Conservation (phyloP, 1,140 invertebrate genomes). For the Gryllus bimaculatus region DNA sequence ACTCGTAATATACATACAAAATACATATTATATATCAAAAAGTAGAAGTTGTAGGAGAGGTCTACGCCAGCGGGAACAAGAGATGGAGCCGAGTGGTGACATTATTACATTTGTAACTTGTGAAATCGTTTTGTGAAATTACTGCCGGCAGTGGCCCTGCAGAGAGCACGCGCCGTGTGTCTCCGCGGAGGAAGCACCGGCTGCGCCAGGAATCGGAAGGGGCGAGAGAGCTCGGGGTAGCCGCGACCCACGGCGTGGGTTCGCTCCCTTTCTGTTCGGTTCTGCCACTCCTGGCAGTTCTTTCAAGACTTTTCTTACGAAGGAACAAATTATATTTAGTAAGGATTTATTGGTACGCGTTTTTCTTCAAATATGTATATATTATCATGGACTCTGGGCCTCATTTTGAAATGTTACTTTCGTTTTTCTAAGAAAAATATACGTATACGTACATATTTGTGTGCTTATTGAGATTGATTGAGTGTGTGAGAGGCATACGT, state of each 20-base stretch:
- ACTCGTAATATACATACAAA: not conserved
- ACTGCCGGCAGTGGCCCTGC: not conserved
- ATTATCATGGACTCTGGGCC: not conserved
- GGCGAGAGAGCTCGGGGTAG: too few relatives aligned
- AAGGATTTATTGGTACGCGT: not conserved
- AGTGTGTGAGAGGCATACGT: too few relatives aligned
- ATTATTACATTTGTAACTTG: not conserved
- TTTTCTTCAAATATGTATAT: slow-evolving; percentile 3
- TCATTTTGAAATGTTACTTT: slow-evolving; percentile 6
- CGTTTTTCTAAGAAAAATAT: not conserved
- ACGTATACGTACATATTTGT: not conserved
- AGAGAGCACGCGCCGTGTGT: not conserved
- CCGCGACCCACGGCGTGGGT: not conserved
- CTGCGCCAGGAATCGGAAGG: too few relatives aligned
- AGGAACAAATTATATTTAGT: not conserved
- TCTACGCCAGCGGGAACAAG: too few relatives aligned
- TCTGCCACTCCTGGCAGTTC: not conserved
- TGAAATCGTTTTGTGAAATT: not conserved
- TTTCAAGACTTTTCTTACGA: not conserved
- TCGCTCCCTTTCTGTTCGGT: not conserved
- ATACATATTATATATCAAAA: not conserved
- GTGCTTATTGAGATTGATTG: too few relatives aligned
- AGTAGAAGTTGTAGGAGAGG: not conserved
- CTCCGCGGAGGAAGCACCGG: too few relatives aligned
- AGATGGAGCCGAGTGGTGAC: not conserved